Base-by-base conservation (phyloP, 1,140 invertebrate genomes). In the Idris sp. region DNA sequence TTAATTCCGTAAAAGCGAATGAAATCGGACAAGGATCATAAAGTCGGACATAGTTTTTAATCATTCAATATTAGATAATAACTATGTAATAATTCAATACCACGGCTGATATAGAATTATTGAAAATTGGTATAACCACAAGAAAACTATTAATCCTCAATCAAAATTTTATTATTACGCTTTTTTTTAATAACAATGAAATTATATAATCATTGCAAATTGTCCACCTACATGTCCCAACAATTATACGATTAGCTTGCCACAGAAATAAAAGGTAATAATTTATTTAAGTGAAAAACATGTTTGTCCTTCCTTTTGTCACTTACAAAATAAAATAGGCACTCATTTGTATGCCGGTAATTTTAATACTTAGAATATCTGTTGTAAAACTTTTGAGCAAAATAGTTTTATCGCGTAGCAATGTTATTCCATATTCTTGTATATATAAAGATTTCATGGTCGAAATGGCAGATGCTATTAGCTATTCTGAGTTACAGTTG, bases 401-500 rank as follows among this genome's bases (percentile, higher is more conserved):
- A 68, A 68, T 68, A 58, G 44, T 68, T 68, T 58, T 68, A 58
- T 68, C 30, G 43, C 51, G 8, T 15, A 25, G 31, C 25, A 41
- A 18, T 44, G 30, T 59, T 68, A 53, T 68, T 51, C 44, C 54
- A 51, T 59, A 59, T 59, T 59, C 46, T 68, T 43, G 3, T 6
- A 38, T 59, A 44, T 36, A 53, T 36, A 41, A 49, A 43, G 25
- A 44, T 58, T 56, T 58, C 51, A 67, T 35, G 62, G 51, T 33
- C 48, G 62, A 49, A 67, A 58, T 56, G 51, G 51, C 44, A 35
- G 15, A 40, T 49, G 40, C 43, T 67, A 67, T 67, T 67, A 56
- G 51, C 51, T 67, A 67, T 67, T 67, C 51, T 46, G 31, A 56
- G 62, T 67, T 41, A 56, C 62, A 49, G n/a, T 43, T 41, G 51